These are phyloP conservation scores for Falco concolor DNA, from an alignment of 2,797 vertebrate genomes.

Conservation along the genomic window DNA sequence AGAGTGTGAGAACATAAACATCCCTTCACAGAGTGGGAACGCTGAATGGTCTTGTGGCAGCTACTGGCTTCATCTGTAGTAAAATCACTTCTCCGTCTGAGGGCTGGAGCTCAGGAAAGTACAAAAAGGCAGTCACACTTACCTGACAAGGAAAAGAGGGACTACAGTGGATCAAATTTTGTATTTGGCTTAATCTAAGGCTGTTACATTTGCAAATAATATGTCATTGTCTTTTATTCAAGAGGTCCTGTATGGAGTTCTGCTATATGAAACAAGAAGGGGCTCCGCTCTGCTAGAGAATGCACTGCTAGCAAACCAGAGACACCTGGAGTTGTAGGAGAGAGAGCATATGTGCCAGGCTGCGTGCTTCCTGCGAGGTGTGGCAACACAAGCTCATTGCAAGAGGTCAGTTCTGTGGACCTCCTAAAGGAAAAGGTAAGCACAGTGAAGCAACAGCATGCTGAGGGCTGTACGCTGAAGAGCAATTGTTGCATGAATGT, in stretches of 20 bases:
- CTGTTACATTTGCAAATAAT: background rate
- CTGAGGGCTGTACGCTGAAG: background rate
- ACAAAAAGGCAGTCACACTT: background rate
- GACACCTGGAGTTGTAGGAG: background rate
- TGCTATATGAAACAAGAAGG: background rate
- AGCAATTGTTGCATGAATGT: background rate
- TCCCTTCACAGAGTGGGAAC: background rate
- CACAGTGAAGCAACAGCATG: background rate
- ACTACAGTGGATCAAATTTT: background rate
- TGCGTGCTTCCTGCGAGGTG: background rate
- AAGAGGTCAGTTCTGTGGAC: background rate
- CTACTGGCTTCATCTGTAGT: background rate
- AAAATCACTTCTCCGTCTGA: background rate
- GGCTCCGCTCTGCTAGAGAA: background rate
- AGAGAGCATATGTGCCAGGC: background rate
- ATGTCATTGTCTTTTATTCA: background rate
- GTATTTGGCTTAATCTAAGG: background rate
- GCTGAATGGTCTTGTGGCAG: rapidly evolving
- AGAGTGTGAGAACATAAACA: background rate
- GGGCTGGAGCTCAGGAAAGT: background rate
- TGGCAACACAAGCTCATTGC: background rate
- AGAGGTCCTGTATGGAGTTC: background rate
- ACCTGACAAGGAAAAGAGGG: background rate
- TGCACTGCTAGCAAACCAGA: background rate
- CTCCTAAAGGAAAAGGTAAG: background rate